Base-by-base conservation (phyloP, 2,888 invertebrate species). In the Drepana falcataria region DNA sequence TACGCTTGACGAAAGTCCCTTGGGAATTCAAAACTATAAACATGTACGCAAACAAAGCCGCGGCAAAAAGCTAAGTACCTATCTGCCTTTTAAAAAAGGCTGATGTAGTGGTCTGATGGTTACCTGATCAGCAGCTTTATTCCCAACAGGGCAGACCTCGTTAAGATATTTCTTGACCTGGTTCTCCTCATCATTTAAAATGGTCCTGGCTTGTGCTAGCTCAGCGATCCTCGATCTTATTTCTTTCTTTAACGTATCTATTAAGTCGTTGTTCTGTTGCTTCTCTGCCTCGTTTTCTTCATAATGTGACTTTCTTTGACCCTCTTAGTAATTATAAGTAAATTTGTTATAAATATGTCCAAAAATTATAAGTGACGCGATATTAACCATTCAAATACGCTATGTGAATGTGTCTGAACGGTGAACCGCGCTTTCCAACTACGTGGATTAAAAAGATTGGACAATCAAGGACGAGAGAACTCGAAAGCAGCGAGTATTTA, bases 231-330 rank as follows among this genome's bases (percentile, higher is more conserved):
- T 79, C 55, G 93, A 86, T 64, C 94, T 94, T 51, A 96, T 93
- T 68, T 95, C 95, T 68, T 94, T 95, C 79, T 96, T 96, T 35
- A 96, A 79, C 2, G 93, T 92, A 35, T 92, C 81, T 60, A 96
- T 95, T 55, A 94, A 93, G 55, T 95, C 95, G 56, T 92, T 90
- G 75, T 95, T 95, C 59, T 93, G 93, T 68, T 94, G 94, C 64
- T 94, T 94, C 73, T 95, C 95, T 3, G 94, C 93, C 71, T 96
- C 95, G 79, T 94, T 95, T 77, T 96, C 95, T 78, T 96, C 96
- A 67, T 94, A 95, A 58, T 95, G 93, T 0, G 96, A 96, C 71
- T 96, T 96, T 66, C 96, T 93, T 86, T 96, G 96, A 6, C 96
- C 96, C 93, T 96, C 96, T 96, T 71, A 0, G 61, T 58, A 21